Evolutionary conservation across 2,797 vertebrate species (phyloP).

Genomic region (Pelobates cultripes): DNA sequence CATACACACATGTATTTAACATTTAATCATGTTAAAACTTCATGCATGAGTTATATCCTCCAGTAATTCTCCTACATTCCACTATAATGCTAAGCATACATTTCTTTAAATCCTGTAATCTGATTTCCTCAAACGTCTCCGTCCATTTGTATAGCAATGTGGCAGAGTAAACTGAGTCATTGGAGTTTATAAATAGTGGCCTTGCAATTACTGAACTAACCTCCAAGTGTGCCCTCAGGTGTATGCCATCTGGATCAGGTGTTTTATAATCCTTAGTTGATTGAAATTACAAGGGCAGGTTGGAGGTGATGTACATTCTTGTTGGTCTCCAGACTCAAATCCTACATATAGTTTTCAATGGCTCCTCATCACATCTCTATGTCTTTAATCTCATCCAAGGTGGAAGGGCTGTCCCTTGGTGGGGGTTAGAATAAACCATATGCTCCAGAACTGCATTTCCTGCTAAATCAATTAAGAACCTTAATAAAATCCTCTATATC

Average conservation of each 20-base stretch:
- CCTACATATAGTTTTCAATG: not conserved
- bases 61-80: too few relatives aligned
- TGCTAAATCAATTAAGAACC: not conserved
- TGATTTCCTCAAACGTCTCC: not conserved
- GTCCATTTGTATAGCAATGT: not conserved
- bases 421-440: not conserved
- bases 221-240: not conserved
- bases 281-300: not conserved
- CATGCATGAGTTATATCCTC: too few relatives aligned
- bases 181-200: not conserved
- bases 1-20: too few relatives aligned
- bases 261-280: not conserved
- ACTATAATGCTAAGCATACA: too few relatives aligned
- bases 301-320: not conserved
- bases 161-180: not conserved
- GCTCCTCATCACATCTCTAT: not conserved
- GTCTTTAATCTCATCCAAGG: not conserved
- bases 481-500: not conserved
- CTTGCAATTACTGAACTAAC: not conserved
- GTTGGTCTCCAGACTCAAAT: not conserved
- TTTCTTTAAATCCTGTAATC: not conserved
- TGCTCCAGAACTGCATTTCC: not conserved
- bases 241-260: not conserved
- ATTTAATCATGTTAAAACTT: too few relatives aligned
- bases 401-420: not conserved